phyloP scores from a whole-genome alignment of 2,113 vertebrate species.

The Pelmatolapia mariae region DNA sequence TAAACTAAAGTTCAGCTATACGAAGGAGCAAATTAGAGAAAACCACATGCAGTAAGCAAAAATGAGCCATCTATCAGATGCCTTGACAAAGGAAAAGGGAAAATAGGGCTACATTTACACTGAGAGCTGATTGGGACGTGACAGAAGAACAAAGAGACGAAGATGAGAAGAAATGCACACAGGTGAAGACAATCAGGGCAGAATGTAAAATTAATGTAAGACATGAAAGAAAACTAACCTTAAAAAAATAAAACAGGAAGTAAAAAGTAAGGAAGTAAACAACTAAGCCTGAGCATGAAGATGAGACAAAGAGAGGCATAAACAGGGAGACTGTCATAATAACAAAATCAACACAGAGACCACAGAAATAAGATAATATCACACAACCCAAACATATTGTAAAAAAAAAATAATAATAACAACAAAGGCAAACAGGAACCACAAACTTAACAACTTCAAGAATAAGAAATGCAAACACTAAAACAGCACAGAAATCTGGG shows the following conservation, averaged over 20 bases:
- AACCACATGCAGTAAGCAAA: neutral
- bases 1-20: neutral
- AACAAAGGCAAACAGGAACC: neutral
- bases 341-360: accelerated
- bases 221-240: accelerated
- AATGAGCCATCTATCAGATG: accelerated
- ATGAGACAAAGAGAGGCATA: neutral
- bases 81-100: neutral
- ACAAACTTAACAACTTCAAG: neutral
- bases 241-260: neutral
- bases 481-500: neutral
- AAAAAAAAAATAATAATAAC: neutral
- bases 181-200: neutral
- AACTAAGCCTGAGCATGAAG: neutral
- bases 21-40: neutral
- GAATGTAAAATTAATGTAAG: neutral
- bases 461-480: neutral
- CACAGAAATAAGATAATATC: accelerated
- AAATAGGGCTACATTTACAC: neutral
- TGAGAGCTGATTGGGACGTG: neutral
- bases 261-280: neutral
- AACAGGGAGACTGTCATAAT: neutral
- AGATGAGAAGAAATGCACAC: neutral
- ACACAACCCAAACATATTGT: neutral
- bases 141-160: neutral